Evolutionary conservation across 2,113 vertebrate genomes (phyloP).

Genomic region (Archilochus colubris): DNA sequence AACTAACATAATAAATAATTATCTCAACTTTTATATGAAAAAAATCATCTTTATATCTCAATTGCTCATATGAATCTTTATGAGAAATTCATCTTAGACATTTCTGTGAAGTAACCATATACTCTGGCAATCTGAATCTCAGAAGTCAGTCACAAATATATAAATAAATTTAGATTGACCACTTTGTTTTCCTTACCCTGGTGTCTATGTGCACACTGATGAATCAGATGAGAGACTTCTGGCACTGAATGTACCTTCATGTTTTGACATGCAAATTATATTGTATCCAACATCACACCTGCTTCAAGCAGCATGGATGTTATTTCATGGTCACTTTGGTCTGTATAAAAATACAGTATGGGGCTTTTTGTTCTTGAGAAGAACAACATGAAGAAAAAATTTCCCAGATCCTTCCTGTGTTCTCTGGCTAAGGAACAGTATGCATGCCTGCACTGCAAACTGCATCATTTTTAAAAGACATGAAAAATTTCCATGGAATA

Average conservation of each 20-base stretch:
- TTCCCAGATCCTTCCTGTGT: not conserved
- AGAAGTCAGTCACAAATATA: not conserved
- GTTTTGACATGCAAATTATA: not conserved
- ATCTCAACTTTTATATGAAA: not conserved
- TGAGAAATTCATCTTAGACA: not conserved
- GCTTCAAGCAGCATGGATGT: not conserved
- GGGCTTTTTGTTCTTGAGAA: not conserved
- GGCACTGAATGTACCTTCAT: not conserved
- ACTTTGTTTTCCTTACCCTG: not conserved
- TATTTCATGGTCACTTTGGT: not conserved
- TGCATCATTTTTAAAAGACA: not conserved
- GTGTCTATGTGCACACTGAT: not conserved
- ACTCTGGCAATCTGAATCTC: not conserved
- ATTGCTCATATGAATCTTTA: not conserved
- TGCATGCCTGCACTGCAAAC: not conserved
- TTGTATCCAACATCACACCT: not conserved
- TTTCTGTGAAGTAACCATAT: not conserved
- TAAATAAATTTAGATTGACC: not conserved
- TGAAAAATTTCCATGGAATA: not conserved
- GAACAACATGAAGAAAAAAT: not conserved
- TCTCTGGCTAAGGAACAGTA: not conserved
- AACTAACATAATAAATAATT: not conserved
- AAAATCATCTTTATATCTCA: not conserved
- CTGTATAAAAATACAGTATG: not conserved
- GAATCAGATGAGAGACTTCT: not conserved